Evolutionary conservation across 2,113 vertebrate genomes (phyloP), one percentile per base, ranked within the genome.

Genomic region (Oncorhynchus nerka): DNA sequence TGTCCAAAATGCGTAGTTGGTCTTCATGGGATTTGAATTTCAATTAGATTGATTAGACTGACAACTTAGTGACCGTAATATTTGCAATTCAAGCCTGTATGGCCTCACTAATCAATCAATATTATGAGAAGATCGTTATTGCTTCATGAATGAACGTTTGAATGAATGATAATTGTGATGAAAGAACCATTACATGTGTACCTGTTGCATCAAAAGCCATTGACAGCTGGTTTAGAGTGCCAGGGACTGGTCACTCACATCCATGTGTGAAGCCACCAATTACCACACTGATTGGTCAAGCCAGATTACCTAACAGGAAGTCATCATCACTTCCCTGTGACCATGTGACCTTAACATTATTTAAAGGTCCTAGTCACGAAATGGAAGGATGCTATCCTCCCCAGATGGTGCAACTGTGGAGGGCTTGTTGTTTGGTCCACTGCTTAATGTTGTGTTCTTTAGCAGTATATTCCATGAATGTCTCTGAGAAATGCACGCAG

Each of bases 401-500:
- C 76, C 55, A 84, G 64, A 94, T 94, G 93, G 71, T 82, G 32
- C 70, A 67, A 6, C 4, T 64, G 68, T 84, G 75, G 78, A 49
- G 61, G 22, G 3, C 30, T 45, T 12, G 39, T 11, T 12, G 39
- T 45, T 11, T 45, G 39, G 87, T 4, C 45, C 86, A 62, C 39
- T 89, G n/a, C 66, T 84, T 24, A 49, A 39, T 32, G 8, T 11
- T 74, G 74, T 77, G 24, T 73, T 86, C 3, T 66, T 49, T 24
- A 32, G 75, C 26, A 9, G 73, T 9, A 0, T 59, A 69, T 71
- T 24, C 78, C 71, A 57, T 83, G 49, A 92, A 90, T 26, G 71
- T 93, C 73, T 91, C 94, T 28, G 69, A 80, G 13, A 91, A 77
- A 82, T 96, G 96, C 82, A 61, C 84, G 68, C 85, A 89, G 77